Evolutionary conservation across 2,113 vertebrate genomes (phyloP).

Genomic region (Oophaga pumilio): DNA sequence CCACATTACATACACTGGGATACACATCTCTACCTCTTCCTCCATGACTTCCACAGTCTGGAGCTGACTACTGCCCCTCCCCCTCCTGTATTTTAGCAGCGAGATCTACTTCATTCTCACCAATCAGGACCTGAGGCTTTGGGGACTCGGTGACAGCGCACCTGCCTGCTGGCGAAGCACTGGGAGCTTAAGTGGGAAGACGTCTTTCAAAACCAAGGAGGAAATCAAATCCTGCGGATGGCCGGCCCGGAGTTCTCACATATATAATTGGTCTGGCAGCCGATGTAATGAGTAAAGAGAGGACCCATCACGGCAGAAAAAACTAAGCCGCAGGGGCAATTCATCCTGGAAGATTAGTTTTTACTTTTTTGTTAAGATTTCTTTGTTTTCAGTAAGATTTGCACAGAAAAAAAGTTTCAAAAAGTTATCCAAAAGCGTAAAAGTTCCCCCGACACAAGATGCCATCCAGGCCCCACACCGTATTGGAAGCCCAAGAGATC

Average conservation of each 20-base stretch:
- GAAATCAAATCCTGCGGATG: neutral
- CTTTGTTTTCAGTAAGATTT: no score
- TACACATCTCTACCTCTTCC: no score
- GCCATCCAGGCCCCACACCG: no score
- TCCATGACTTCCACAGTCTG: no score
- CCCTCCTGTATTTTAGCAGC: neutral
- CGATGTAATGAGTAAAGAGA: neutral
- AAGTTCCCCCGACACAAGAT: no score
- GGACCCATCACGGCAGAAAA: neutral
- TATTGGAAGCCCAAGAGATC: no score
- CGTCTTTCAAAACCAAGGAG: neutral
- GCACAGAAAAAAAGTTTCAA: no score
- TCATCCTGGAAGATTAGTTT: neutral
- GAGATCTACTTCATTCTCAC: slow-evolving; percentile 29
- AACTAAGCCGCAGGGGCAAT: neutral
- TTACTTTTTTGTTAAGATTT: no score
- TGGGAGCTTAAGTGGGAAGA: neutral
- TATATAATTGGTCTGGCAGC: slow-evolving; percentile 32
- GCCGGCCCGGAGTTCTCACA: neutral
- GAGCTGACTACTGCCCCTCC: neutral
- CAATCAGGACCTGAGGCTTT: neutral
- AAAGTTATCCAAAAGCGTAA: no score
- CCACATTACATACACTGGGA: no score
- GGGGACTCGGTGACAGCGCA: neutral
- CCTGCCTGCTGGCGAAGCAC: neutral